Percentiles rank a stretch among this genome's conserved stretches.
Evolutionary conservation across 2,113 vertebrate genomes (phyloP).

Genomic region (Kryptolebias marmoratus): DNA sequence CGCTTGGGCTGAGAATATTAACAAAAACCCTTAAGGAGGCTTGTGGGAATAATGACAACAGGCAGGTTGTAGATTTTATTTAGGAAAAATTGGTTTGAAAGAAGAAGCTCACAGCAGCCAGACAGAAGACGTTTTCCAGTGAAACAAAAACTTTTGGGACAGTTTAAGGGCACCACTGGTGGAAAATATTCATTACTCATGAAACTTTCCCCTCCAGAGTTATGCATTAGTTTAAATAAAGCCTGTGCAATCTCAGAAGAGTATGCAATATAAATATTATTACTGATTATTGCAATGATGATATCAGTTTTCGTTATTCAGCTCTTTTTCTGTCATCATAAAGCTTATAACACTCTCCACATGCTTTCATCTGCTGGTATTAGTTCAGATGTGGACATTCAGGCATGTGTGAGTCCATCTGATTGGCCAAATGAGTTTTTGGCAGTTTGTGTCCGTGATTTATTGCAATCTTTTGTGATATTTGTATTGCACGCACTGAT

Average conservation of each 20-base stretch:
- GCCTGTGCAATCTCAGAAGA: background rate
- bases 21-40: conserved; percentile 53
- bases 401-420: too few relatives aligned
- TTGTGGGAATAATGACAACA: conserved; percentile 54
- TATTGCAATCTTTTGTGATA: too few relatives aligned
- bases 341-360: too few relatives aligned
- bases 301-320: background rate
- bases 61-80: conserved; percentile 57
- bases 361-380: too few relatives aligned
- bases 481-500: too few relatives aligned
- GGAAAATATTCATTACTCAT: conserved; percentile 32
- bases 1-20: conserved; percentile 40
- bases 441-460: too few relatives aligned
- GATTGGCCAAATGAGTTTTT: too few relatives aligned
- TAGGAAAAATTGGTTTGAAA: conserved; percentile 42
- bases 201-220: conserved; percentile 32
- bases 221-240: conserved; percentile 26
- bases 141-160: conserved; percentile 32
- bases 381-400: too few relatives aligned
- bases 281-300: background rate
- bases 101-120: conserved; percentile 32
- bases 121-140: conserved; percentile 15
- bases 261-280: background rate
- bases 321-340: background rate
- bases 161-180: conserved; percentile 15